Evolutionary conservation across 2,797 vertebrate species (phyloP), one percentile per base, ranked within the genome.

Genomic region (Enteromius unitaeniatus): DNA sequence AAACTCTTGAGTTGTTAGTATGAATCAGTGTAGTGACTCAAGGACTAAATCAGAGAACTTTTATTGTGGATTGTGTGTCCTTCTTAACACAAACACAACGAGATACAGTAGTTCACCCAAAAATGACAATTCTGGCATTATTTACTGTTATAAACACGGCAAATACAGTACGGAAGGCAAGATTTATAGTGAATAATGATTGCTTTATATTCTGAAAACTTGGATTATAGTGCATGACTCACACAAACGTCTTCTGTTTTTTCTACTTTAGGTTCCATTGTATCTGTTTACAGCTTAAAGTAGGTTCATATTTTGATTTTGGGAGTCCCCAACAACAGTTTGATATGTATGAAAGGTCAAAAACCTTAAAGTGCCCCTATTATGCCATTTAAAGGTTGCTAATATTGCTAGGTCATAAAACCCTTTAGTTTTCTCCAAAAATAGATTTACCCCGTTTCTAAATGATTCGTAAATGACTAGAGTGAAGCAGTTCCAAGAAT

Each of bases 1-100:
- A 55, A 75, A 75, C 5, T 8, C 6, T 0, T 74, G 9, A 74
- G 19, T 37, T 74, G 31, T 53, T 28, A 15, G 10, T n/a, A 21
- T 37, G 49, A 75, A 55, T 37, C 49, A 75, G 11, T 73, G 5
- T 67, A 67, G 34, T 37, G 64, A 67, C 64, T 67, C 31, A 37
- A 11, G n/a, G 49, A 75, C n/a, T 75, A 13, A 75, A 37, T 55
- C 21, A 75, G 49, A 75, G 6, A 75, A n/a, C 11, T 75, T 31
- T 55, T 37, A 15, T 37, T 55, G 19, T 55, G 19, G 34, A 55
- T n/a, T 11, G 10, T 58, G n/a, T 55, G 55, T 55, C 28, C 10
- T 74, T 31, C 19, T 21, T 13, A 51, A 53, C 28, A 55, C 19
- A 53, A 53, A 74, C 1, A n/a, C n/a, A n/a, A n/a, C n/a, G n/a